Evolutionary conservation across 2,113 vertebrate genomes (phyloP), one percentile per base, ranked within the genome.

Genomic region (Crypturellus undulatus): DNA sequence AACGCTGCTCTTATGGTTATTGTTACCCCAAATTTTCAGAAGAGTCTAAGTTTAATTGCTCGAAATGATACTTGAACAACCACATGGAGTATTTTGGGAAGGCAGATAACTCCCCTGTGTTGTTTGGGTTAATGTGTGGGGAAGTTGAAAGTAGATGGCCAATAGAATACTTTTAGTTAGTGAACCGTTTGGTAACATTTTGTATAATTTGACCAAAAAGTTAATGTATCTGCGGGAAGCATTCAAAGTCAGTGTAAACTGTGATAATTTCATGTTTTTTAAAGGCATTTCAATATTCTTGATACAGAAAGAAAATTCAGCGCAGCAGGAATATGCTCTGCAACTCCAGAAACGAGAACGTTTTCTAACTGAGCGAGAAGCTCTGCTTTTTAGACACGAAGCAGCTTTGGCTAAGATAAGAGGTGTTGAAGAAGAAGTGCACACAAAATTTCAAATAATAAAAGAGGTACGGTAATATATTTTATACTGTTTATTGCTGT

Each of bases 251-350:
- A 19, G 3, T 28, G 12, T 64, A 34, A 68, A 22, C 43, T 43
- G 30, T 40, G 42, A 43, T 68, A 68, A n/a, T 45, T 47, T 34
- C 45, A n/a, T 60, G 25, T 34, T 70, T 34, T 68, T 36, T 70
- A 51, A 49, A 49, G 16, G 8, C 25, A 3, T 79, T 84, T 58
- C 16, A 47, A 56, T 15, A 0, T 30, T 42, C 32, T 77, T 95
- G 47, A 36, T 94, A 19, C 91, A 99, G 98, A 95, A 93, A 76
- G 98, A 99, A 97, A 98, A 98, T 76, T 67, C 97, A 77, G 94
- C 95, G 32, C 98, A 99, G 83, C 98, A 98, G 94, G 97, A 98
- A 52, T 98, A 98, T 97, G 98, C 98, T 64, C 97, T 94, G 43
- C 95, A 98, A 47, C 97, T 99, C 76, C 97, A 98, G 84, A 97